These are phyloP conservation scores for Ichneumoninae sp. DNA, from an alignment of 2,888 invertebrate genomes.

Conservation along the genomic window DNA sequence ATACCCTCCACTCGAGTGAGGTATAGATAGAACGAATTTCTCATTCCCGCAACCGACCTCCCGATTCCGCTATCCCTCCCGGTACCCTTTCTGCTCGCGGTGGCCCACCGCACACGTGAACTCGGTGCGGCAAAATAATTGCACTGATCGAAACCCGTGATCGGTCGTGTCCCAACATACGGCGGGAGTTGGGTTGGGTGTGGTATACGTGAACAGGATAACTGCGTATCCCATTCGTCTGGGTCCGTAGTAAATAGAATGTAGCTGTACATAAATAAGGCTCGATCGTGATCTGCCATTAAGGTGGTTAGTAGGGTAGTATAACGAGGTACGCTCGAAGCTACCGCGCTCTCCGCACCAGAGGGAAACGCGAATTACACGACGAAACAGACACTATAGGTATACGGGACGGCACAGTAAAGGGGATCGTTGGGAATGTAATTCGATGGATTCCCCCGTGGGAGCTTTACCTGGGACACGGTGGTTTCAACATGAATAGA, in stretches of 20 bases:
- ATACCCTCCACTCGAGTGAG: slow-evolving; percentile 36
- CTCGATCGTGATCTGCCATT: slow-evolving; percentile 48
- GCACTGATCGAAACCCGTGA: slow-evolving; percentile 47
- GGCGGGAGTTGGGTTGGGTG: neutral
- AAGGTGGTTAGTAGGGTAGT: slow-evolving; percentile 43
- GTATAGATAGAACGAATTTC: slow-evolving; percentile 37
- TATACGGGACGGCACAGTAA: slow-evolving; percentile 26
- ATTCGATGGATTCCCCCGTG: slow-evolving; percentile 48
- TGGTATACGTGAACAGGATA: neutral
- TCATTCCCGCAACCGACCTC: slow-evolving; percentile 46
- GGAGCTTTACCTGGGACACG: slow-evolving; percentile 45
- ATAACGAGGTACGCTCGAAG: slow-evolving; percentile 40
- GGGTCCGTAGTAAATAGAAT: slow-evolving; percentile 38
- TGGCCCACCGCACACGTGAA: slow-evolving; percentile 18
- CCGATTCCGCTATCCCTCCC: neutral
- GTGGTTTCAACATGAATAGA: slow-evolving; percentile 40
- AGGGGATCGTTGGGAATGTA: slow-evolving; percentile 45
- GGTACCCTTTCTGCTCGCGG: neutral
- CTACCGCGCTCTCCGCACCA: slow-evolving; percentile 7
- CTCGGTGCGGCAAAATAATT: slow-evolving; percentile 31
- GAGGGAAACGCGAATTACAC: slow-evolving; percentile 49
- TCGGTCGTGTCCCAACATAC: slow-evolving; percentile 2
- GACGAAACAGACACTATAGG: slow-evolving; percentile 31
- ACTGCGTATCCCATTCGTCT: neutral
- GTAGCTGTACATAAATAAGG: slow-evolving; percentile 42